Evolutionary conservation across 1,140 invertebrate genomes (phyloP), one percentile per base, ranked within the genome.

Genomic region (Drosophila lacteicornis): DNA sequence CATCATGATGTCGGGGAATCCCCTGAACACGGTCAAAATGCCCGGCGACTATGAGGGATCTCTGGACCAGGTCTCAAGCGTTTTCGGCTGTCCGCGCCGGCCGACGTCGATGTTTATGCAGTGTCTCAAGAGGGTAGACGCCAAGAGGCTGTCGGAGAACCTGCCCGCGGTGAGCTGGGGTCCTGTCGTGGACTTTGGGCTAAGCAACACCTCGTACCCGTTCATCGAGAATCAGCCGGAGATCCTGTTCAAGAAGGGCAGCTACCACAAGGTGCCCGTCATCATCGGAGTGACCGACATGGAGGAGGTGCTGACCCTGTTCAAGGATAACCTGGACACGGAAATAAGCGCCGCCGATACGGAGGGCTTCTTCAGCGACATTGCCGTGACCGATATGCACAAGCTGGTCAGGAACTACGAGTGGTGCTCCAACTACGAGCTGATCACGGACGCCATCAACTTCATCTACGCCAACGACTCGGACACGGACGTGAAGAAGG

Each of bases 251-350:
- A 93, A 94, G 70, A 93, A 91, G 60, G 95, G 94, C 38, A 92
- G 94, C 77, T 94, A 94, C 91, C 91, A 94, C 91, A 94, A 95
- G 47, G 95, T 97, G 1, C 96, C 96, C 0, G 78, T 97, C 11
- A 92, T 97, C 53, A 94, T 94, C 5, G 96, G 96, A 2, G 96
- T 95, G 63, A 97, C 96, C 0, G 95, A 96, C 77, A 97, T 97
- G 94, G 96, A 97, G 91, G 96, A 97, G 74, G 95, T 95, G 19
- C 85, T 97, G 7, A 86, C 94, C 13, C 79, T 95, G 2, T 94
- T 94, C 19, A 94, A 94, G 22, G 94, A 94, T 55, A 94, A 94
- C 38, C 92, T 93, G 2, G 94, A 86, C 13, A 45, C 95, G 22
- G 94, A 95, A 7, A 92, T 95, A 65, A 93, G 92, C 74, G 85